A percentile compares a stretch with the other conserved stretches of the same genome.
phyloP scores from a whole-genome alignment of 2,888 invertebrate species.

The Mechanitis messenoides region DNA sequence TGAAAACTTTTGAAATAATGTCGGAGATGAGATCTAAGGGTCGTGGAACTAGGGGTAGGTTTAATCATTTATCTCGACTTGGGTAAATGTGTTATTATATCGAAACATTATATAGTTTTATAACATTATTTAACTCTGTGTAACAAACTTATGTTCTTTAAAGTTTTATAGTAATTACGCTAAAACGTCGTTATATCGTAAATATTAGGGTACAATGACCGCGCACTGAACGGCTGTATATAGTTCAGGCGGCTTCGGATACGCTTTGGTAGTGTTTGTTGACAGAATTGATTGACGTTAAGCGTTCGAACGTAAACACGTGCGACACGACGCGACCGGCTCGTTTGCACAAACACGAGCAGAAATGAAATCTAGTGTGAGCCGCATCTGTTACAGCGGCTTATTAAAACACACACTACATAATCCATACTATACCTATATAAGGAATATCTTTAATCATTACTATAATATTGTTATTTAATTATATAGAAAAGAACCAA shows the following conservation, averaged over 20 bases:
- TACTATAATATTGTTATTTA: too few relatives aligned
- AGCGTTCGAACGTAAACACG: constrained; percentile 39
- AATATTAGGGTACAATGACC: constrained; percentile 5
- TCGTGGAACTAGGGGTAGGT: neutral
- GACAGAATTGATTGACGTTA: constrained; percentile 45
- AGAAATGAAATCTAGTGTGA: neutral
- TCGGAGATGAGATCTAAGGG: constrained; percentile 8
- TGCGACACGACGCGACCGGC: constrained; percentile 10
- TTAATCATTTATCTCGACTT: neutral
- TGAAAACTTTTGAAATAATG: constrained; percentile 12
- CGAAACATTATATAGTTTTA: neutral
- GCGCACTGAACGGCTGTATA: neutral
- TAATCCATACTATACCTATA: too few relatives aligned
- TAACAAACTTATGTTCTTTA: too few relatives aligned
- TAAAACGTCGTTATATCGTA: neutral
- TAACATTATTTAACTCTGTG: neutral
- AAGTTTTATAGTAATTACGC: too few relatives aligned
- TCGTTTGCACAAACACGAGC: constrained; percentile 14
- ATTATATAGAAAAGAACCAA: too few relatives aligned
- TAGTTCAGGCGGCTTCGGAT: constrained; percentile 14
- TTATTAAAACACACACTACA: too few relatives aligned
- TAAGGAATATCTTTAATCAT: too few relatives aligned
- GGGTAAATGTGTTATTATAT: neutral
- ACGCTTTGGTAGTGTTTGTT: constrained; percentile 44
- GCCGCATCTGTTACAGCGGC: too few relatives aligned